Base-by-base conservation (phyloP, 1,140 invertebrate species). In the Adoxophyes honmai region DNA sequence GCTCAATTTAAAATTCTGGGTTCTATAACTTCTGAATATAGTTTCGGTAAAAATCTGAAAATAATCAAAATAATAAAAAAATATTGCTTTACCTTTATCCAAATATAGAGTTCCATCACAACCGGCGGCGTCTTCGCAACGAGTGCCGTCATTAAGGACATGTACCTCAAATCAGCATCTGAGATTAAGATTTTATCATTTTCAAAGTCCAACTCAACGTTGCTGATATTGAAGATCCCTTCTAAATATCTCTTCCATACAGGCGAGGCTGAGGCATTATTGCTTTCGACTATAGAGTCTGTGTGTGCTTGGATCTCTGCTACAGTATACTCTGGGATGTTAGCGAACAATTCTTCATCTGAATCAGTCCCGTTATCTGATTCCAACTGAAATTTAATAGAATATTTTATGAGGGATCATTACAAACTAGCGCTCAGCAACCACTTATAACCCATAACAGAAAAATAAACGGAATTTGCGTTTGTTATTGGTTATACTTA, bases 241-340 rank as follows among this genome's bases (percentile, higher is more conserved):
- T 91, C 90, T 16, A 95, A 74, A 66, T 93, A 95, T 15, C 83
- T 88, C 39, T 87, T 78, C 93, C 93, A 95, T 48, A 94, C 90
- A 16, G 90, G 84, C 34, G 77, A 63, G 0, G 90, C 75, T 15
- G 85, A 89, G 3, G 90, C 89, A 37, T 92, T 91, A 18, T 77
- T 75, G 34, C 55, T 65, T 37, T 81, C 81, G 0, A 93, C 89
- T 15, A 89, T 78, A 35, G 84, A 76, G 59, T 94, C 91, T 0
- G 93, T 94, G 55, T 90, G 73, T 48, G 87, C 84, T 81, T 94
- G 93, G 4, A 94, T 78, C 37, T 92, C 88, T n/a, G 90, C 73
- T 4, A 92, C 83, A 0, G 89, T 85, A 55, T 93, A 91, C 61
- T 93, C 91, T 52, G 92, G 74, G 52, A 90, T 87, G 35, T 92